These are phyloP conservation scores for Gadopsis bispinosus DNA, from an alignment of 2,797 vertebrate species.

Conservation along the genomic window DNA sequence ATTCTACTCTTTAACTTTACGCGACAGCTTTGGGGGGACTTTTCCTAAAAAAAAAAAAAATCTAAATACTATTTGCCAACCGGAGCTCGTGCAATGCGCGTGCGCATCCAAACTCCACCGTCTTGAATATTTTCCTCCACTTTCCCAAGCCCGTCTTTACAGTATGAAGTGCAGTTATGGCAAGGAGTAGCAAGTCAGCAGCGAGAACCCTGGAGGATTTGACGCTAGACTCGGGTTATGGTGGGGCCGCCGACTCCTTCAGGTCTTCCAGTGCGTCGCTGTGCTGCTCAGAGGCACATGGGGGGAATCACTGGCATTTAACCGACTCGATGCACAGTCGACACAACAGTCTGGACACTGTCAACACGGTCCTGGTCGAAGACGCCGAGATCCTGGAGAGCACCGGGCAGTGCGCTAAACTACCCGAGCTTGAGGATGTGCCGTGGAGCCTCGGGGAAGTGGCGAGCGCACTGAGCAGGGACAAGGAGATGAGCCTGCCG, in stretches of 20 bases:
- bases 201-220: slow-evolving; percentile 97
- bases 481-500: slow-evolving; percentile 82
- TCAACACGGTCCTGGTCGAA: slow-evolving; percentile 97
- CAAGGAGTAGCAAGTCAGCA: slow-evolving; percentile 93
- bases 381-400: slow-evolving; percentile 98
- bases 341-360: slow-evolving; percentile 97
- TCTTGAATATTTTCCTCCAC: slow-evolving; percentile 47
- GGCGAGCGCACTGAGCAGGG: slow-evolving; percentile 89
- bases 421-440: slow-evolving; percentile 98
- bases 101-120: slow-evolving; percentile 13
- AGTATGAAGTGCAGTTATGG: slow-evolving; percentile 97
- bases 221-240: slow-evolving; percentile 99
- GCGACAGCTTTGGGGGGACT: slow-evolving; percentile 37
- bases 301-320: slow-evolving; percentile 91
- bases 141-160: slow-evolving; percentile 73
- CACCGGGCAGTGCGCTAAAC: slow-evolving; percentile 92
- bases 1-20: slow-evolving; percentile 64
- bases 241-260: slow-evolving; percentile 98
- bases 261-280: slow-evolving; percentile 97
- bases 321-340: slow-evolving; percentile 97
- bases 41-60: not conserved
- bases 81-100: slow-evolving; percentile 18
- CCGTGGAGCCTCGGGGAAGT: slow-evolving; percentile 97
- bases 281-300: slow-evolving; percentile 95
- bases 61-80: not conserved